A percentile compares a stretch with the other conserved stretches of the same genome.
Conservation (phyloP, 2,113 vertebrate species). For the Clinocottus analis region DNA sequence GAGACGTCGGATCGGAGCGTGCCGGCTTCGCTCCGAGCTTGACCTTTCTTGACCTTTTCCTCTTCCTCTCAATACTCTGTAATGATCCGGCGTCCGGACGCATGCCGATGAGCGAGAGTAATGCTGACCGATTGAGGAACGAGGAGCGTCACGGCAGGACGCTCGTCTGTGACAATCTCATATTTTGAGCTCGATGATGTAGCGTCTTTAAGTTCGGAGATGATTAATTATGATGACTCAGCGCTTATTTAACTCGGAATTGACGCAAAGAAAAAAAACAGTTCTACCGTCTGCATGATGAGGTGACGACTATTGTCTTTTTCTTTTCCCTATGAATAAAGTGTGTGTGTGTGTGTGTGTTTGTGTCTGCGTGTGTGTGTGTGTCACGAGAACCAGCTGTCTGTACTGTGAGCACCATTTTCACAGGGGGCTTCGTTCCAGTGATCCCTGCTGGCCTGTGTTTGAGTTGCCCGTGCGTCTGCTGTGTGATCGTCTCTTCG, state of each 20-base stretch:
- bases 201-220: constrained; percentile 12
- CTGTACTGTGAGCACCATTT: constrained; percentile 27
- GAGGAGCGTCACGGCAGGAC: constrained; percentile 7
- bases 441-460: constrained; percentile 21
- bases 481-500: constrained; percentile 43
- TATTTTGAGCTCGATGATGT: constrained; percentile 14
- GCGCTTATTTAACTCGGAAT: too few species aligned
- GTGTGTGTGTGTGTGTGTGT: background rate
- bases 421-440: constrained; percentile 33
- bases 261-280: background rate
- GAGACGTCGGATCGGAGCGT: constrained; percentile 30
- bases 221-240: constrained; percentile 38
- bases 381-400: constrained; percentile 22
- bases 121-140: constrained; percentile 51
- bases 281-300: background rate
- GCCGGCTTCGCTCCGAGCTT: constrained; percentile 17
- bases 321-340: background rate
- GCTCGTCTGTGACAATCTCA: constrained; percentile 5
- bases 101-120: constrained; percentile 39
- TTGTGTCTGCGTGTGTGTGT: background rate
- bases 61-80: constrained; percentile 17
- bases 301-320: background rate
- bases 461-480: constrained; percentile 11
- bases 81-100: constrained; percentile 47
- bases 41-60: constrained; percentile 44